Evolutionary conservation across 2,113 vertebrate genomes (phyloP).

Genomic region (Actenoides lindsayi): DNA sequence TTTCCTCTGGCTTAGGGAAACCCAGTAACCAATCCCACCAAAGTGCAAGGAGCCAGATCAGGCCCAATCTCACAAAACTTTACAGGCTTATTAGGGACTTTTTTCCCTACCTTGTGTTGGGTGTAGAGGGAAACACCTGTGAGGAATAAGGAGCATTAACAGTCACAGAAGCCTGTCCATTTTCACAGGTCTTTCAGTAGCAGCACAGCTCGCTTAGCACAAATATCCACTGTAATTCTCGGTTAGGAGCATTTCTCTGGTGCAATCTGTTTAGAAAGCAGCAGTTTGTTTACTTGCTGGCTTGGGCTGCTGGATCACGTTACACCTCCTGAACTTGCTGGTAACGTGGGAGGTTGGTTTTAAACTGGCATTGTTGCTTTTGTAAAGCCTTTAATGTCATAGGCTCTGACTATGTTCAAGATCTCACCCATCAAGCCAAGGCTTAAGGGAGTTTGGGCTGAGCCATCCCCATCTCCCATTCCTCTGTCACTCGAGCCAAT

Average conservation of each 20-base stretch:
- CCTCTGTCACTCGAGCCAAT: neutral
- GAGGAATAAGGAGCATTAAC: neutral
- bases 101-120: neutral
- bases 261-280: neutral
- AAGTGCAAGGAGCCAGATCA: neutral
- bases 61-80: neutral
- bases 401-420: neutral
- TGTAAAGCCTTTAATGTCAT: conserved; percentile 48
- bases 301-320: conserved; percentile 17
- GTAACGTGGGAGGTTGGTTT: neutral
- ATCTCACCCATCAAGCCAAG: conserved; percentile 32
- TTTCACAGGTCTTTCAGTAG: neutral
- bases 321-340: conserved; percentile 41
- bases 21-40: neutral
- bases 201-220: neutral
- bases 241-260: neutral
- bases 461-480: neutral
- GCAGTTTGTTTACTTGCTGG: conserved; percentile 34
- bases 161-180: neutral
- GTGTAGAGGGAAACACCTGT: neutral
- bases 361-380: conserved; percentile 50
- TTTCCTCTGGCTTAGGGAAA: neutral
- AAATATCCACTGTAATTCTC: neutral
- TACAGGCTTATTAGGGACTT: neutral
- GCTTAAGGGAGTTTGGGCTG: conserved; percentile 18